Conservation (phyloP, 2,113 vertebrate genomes). For the Lutjanus erythropterus region DNA sequence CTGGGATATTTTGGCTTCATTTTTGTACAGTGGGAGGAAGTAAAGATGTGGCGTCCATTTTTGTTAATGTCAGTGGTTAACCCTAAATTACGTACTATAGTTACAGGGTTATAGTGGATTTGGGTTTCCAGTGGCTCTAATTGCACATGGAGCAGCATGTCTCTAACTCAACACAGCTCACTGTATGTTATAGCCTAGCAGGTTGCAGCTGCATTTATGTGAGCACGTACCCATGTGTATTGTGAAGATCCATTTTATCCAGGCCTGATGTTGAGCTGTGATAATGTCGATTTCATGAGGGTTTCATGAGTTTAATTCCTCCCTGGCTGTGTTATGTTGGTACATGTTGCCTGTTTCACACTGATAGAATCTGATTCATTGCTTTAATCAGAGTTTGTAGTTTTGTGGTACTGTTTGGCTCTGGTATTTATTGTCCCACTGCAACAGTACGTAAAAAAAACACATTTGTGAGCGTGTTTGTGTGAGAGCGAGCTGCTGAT, state of each 20-base stretch:
- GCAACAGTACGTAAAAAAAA: background rate
- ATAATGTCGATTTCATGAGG: conserved; percentile 43
- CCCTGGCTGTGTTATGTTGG: conserved; percentile 6
- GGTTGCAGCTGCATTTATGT: conserved; percentile 10
- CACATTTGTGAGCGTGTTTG: conserved; percentile 2
- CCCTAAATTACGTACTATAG: too few relatives aligned
- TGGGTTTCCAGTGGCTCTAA: too few relatives aligned
- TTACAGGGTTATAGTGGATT: too few relatives aligned
- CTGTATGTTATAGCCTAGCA: background rate
- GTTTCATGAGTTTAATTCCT: conserved; percentile 38
- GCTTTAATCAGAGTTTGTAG: conserved; percentile 55
- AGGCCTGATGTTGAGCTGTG: conserved; percentile 12
- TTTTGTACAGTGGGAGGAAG: too few relatives aligned
- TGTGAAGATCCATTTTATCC: background rate
- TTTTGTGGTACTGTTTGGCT: conserved; percentile 6
- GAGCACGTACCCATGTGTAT: background rate
- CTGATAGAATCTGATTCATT: conserved; percentile 43
- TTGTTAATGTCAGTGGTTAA: too few relatives aligned
- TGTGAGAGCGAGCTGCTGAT: conserved; percentile 17
- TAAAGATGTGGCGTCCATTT: too few relatives aligned
- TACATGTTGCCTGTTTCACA: conserved; percentile 21
- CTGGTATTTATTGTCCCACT: conserved; percentile 21
- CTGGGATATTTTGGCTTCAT: too few relatives aligned
- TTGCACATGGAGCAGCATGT: background rate
- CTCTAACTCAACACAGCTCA: background rate